These are phyloP conservation scores for Archegozetes longisetosus DNA, from an alignment of 1,140 invertebrate species.

Conservation along the genomic window DNA sequence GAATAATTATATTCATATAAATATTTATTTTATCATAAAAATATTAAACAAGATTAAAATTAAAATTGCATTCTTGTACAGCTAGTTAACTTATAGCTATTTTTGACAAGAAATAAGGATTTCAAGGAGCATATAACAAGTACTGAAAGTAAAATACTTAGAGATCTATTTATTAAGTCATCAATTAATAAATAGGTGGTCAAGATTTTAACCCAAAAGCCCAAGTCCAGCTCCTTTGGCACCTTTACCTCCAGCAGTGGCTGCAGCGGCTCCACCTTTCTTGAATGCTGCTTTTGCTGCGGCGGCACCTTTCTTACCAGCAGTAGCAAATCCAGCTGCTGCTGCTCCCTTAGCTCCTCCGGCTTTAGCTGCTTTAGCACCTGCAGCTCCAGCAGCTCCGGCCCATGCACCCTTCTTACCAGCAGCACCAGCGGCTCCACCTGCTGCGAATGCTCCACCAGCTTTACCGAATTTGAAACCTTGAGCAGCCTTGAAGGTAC, in stretches of 20 bases:
- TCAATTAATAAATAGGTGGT: too few species aligned
- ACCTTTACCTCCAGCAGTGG: neutral
- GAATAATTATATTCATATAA: neutral
- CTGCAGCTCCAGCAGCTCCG: neutral
- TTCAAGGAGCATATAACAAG: too few species aligned
- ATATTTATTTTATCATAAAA: neutral
- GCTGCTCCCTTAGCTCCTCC: neutral
- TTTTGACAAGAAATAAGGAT: too few species aligned
- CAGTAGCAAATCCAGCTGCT: too few species aligned
- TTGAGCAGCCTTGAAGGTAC: neutral
- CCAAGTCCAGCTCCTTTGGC: neutral
- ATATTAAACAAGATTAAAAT: neutral
- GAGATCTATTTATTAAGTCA: too few species aligned
- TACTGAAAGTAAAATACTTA: too few species aligned
- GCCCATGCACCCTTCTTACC: neutral
- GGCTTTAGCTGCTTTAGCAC: neutral
- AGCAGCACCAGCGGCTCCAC: neutral
- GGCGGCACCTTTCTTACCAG: neutral
- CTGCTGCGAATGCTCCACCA: neutral
- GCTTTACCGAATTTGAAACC: neutral
- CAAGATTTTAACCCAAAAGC: neutral
- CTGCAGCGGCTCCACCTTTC: neutral
- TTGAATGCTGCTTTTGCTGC: neutral
- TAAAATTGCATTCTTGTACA: too few species aligned
- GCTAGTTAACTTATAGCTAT: too few species aligned